Evolutionary conservation across 1,140 invertebrate genomes (phyloP), one percentile per base, ranked within the genome.

Genomic region (Hyles vespertilio): DNA sequence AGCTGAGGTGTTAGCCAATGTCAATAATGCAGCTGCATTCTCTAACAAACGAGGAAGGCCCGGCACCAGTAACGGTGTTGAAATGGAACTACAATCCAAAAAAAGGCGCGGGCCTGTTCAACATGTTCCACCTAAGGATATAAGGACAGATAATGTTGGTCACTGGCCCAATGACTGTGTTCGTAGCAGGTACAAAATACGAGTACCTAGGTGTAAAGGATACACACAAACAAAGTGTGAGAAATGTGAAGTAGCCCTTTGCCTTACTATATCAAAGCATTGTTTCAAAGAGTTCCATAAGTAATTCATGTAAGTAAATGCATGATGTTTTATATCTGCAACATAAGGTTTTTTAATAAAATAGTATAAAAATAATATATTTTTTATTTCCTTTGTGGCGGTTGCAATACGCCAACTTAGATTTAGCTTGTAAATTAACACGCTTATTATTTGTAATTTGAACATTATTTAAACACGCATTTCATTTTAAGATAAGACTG

Each of bases 101-200:
- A 60, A 60, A 54, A 54, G 58, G 5, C 36, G 58, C 54, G 58
- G 51, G 43, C 58, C 51, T 32, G 58, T 12, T 60, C 58, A 60
- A n/a, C 58, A 55, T 55, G 10, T 60, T 60, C 58, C 58, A 32
- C 51, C 51, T 60, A 60, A 55, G 58, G 46, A 55, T 51, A 44
- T 60, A 60, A 55, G 58, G 46, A 55, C 58, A 44, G 58, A 61
- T 61, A 56, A 56, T 61, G 59, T 61, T 61, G 54, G 53, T 56
- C 53, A 56, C 49, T 61, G 59, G 59, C 53, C 59, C 33, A 48
- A 11, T 55, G 12, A 54, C 22, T 48, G 51, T n/a, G 58, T 22
- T 32, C 58, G 57, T 49, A 58, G 57, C 32, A 58, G 49, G 33
- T 58, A 40, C 49, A 58, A 51, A 58, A 58, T 58, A n/a, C n/a